Conservation (phyloP, 1,140 invertebrate species). For the Drosophila mayri region DNA sequence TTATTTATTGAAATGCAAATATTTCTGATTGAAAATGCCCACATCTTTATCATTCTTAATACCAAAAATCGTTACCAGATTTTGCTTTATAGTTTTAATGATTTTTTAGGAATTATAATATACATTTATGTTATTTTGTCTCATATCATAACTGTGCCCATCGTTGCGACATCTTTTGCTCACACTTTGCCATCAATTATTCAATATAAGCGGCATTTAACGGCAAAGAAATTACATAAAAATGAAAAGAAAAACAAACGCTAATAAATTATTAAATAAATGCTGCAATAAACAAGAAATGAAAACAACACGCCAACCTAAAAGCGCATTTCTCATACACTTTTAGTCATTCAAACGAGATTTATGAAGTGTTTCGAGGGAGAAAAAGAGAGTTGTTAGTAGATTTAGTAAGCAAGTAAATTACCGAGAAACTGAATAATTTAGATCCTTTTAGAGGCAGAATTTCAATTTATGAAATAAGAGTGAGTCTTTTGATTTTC, state of each 20-base stretch:
- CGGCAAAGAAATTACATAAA: slow-evolving; percentile 66
- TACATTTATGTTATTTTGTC: neutral
- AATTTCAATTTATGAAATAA: neutral
- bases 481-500: too few species aligned
- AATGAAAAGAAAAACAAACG: slow-evolving; percentile 42
- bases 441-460: neutral
- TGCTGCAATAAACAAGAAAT: slow-evolving; percentile 62
- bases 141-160: neutral
- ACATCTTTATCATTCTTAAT: too few species aligned
- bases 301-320: neutral
- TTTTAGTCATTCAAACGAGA: neutral
- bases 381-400: neutral
- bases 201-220: slow-evolving; percentile 63
- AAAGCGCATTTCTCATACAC: slow-evolving; percentile 23
- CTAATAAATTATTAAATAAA: slow-evolving; percentile 77
- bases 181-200: slow-evolving; percentile 74
- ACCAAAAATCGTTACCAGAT: neutral
- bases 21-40: neutral
- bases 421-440: too few species aligned
- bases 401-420: neutral
- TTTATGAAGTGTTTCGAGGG: neutral
- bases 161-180: slow-evolving; percentile 64
- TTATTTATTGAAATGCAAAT: neutral
- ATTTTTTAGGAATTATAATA: neutral
- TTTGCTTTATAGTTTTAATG: too few species aligned